phyloP scores from a whole-genome alignment of 2,113 vertebrate species.

The Anarrhichthys ocellatus region DNA sequence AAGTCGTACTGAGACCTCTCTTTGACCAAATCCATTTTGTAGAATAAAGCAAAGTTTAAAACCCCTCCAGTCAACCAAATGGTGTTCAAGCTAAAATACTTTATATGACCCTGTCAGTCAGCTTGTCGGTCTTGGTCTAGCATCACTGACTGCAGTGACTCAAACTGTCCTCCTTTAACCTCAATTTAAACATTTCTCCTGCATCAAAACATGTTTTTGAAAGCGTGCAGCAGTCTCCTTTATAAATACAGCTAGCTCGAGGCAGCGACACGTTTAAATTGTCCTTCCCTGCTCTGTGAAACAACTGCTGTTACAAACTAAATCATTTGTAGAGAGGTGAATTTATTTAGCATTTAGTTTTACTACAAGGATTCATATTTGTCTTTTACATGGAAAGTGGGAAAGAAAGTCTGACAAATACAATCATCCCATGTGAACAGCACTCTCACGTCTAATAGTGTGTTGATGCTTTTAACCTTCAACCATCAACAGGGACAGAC shows the following conservation, averaged over 20 bases:
- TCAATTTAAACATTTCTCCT: conserved; percentile 18
- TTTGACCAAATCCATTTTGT: neutral
- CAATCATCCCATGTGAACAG: neutral
- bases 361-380: neutral
- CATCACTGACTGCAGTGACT: neutral
- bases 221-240: conserved; percentile 28
- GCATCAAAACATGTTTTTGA: conserved; percentile 2
- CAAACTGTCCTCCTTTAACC: neutral
- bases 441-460: neutral
- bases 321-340: neutral
- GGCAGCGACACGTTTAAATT: conserved; percentile 28
- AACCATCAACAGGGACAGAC: neutral
- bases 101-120: neutral
- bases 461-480: neutral
- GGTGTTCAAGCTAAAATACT: neutral
- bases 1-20: neutral
- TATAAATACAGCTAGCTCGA: conserved; percentile 57
- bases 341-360: neutral
- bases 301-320: conserved; percentile 34
- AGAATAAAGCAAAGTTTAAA: neutral
- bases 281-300: conserved; percentile 25
- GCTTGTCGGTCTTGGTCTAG: neutral
- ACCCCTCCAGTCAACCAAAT: neutral
- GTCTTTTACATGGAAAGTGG: neutral
- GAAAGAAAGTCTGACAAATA: neutral